A percentile compares a stretch with the other conserved stretches of the same genome.
These are phyloP conservation scores for Cyphomyrus discorhynchus DNA, from an alignment of 2,113 vertebrate genomes.

Conservation along the genomic window DNA sequence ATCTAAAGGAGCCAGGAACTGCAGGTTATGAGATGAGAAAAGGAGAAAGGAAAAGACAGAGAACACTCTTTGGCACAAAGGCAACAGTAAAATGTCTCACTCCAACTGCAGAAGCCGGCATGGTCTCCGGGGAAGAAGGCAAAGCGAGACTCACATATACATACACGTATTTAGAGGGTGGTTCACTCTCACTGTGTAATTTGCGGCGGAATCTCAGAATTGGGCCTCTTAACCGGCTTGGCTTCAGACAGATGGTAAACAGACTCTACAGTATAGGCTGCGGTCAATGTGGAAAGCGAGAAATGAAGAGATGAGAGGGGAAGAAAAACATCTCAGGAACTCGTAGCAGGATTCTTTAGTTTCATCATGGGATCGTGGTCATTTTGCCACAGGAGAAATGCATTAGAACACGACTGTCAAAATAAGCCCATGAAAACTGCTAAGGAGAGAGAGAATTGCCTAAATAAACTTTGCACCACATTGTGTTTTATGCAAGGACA, in stretches of 20 bases:
- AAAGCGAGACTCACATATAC: slow-evolving; percentile 13
- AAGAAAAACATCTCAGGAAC: slow-evolving; percentile 17
- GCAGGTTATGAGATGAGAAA: not conserved
- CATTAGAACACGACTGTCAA: not conserved
- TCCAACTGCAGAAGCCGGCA: not conserved
- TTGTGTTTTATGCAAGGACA: not conserved
- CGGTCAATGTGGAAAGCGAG: slow-evolving; percentile 31
- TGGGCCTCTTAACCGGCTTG: slow-evolving; percentile 27
- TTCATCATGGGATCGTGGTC: not conserved
- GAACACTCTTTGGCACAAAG: not conserved
- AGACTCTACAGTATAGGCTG: slow-evolving; percentile 23
- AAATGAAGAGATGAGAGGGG: slow-evolving; percentile 8
- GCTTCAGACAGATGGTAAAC: slow-evolving; percentile 36
- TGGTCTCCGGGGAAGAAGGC: slow-evolving; percentile 15
- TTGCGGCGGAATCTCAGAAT: slow-evolving; percentile 45
- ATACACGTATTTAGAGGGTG: slow-evolving; percentile 10
- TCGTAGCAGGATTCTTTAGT: slow-evolving; percentile 11
- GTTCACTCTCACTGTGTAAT: slow-evolving; percentile 32
- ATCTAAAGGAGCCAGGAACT: not conserved
- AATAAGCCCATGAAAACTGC: not conserved
- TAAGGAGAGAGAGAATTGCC: not conserved
- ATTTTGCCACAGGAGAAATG: not conserved
- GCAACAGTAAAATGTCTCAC: not conserved
- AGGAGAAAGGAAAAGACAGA: not conserved
- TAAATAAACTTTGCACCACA: not conserved